A percentile compares a stretch with the other conserved stretches of the same genome.
phyloP scores from a whole-genome alignment of 2,888 invertebrate species.

The Bedellia somnulentella region DNA sequence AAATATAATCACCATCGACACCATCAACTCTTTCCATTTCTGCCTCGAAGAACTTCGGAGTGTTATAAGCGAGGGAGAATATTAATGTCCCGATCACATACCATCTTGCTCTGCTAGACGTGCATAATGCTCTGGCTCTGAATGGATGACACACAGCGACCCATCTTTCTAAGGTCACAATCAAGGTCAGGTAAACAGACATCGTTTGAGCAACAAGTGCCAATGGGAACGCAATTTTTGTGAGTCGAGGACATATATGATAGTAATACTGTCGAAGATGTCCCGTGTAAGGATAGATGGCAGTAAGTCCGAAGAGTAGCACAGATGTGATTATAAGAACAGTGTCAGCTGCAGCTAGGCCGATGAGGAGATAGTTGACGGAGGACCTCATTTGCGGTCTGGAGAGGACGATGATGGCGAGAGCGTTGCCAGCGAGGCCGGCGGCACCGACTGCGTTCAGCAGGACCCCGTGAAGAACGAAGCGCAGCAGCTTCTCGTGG shows the following conservation, averaged over 20 bases:
- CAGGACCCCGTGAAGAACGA: constrained; percentile 80
- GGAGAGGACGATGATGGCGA: constrained; percentile 87
- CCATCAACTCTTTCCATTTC: constrained; percentile 38
- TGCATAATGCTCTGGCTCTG: constrained; percentile 86
- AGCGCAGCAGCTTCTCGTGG: constrained; percentile 68
- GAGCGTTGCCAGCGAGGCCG: constrained; percentile 87
- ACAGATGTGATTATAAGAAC: constrained; percentile 85
- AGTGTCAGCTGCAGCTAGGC: constrained; percentile 92
- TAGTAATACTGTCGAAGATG: constrained; percentile 76
- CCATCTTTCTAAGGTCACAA: constrained; percentile 91
- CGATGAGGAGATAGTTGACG: constrained; percentile 91
- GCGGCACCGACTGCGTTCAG: constrained; percentile 78
- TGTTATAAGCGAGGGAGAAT: constrained; percentile 83
- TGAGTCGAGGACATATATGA: constrained; percentile 78
- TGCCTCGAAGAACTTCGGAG: constrained; percentile 78
- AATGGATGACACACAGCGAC: constrained; percentile 92
- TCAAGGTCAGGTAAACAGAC: constrained; percentile 88
- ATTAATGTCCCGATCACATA: constrained; percentile 82
- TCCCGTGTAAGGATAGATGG: constrained; percentile 81
- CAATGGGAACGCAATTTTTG: constrained; percentile 78
- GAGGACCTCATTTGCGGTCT: constrained; percentile 95
- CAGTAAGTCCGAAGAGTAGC: constrained; percentile 83
- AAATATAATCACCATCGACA: constrained; percentile 63
- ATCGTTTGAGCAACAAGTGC: constrained; percentile 90
- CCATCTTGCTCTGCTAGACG: constrained; percentile 81